Evolutionary conservation across 2,888 invertebrate genomes (phyloP).

Genomic region (Eutolmus rufibarbis): DNA sequence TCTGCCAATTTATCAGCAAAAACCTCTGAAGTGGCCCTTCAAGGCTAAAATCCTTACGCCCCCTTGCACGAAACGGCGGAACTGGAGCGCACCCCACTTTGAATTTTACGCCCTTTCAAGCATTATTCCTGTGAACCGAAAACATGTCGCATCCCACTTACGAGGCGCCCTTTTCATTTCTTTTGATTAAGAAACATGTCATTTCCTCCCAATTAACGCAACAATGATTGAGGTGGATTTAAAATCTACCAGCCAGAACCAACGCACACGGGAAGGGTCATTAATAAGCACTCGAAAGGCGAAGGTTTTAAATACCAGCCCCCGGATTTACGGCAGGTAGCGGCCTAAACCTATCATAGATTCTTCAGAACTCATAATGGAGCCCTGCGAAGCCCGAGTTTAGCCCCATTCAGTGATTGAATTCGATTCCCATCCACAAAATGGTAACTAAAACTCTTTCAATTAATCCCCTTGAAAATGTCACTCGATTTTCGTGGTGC

Average conservation of each 20-base stretch:
- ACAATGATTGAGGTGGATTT: neutral
- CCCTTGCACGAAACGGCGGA: neutral
- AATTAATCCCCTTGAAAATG: slow-evolving; percentile 15
- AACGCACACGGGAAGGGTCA: neutral
- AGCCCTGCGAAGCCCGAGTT: neutral
- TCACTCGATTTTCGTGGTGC: neutral
- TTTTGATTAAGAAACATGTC: neutral
- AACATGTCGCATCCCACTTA: neutral
- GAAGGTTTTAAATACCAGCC: neutral
- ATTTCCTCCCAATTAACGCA: neutral
- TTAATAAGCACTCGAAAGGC: neutral
- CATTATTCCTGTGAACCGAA: neutral
- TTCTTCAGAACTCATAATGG: neutral
- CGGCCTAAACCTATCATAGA: neutral
- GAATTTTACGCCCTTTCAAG: neutral
- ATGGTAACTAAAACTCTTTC: slow-evolving; percentile 29
- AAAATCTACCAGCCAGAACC: neutral
- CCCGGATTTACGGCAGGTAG: neutral
- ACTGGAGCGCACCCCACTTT: neutral
- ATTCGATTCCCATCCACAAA: slow-evolving; percentile 9
- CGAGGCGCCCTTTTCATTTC: neutral
- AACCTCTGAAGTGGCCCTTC: neutral
- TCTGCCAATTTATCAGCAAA: neutral
- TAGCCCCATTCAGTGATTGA: slow-evolving; percentile 25
- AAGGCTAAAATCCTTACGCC: neutral